Conservation (phyloP, 2,888 invertebrate genomes). For the Nymphalis urticae region DNA sequence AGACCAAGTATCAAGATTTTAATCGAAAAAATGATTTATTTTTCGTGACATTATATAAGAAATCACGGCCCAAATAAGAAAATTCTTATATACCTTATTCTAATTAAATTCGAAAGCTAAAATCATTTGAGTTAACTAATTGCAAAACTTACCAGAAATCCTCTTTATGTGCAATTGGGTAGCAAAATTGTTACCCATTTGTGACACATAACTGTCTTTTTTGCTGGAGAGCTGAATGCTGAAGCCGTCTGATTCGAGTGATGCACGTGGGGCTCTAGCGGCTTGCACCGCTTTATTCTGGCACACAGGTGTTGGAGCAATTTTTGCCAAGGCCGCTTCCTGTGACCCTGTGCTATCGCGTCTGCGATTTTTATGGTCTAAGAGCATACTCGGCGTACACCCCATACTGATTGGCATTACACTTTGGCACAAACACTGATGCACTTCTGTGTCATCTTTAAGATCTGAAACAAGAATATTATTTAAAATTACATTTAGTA, state of each 20-base stretch:
- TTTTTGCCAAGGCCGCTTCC: constrained; percentile 74
- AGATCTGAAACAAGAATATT: constrained; percentile 59
- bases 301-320: constrained; percentile 69
- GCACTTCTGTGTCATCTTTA: constrained; percentile 53
- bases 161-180: constrained; percentile 77
- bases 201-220: constrained; percentile 79
- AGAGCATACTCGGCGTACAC: constrained; percentile 84
- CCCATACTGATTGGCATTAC: constrained; percentile 80
- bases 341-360: constrained; percentile 80
- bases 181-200: constrained; percentile 79
- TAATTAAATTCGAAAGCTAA: too few relatives aligned
- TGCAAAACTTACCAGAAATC: constrained; percentile 72
- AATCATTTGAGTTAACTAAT: background rate
- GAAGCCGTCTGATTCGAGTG: constrained; percentile 76
- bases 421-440: constrained; percentile 72
- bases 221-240: constrained; percentile 77
- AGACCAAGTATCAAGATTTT: too few relatives aligned
- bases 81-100: too few relatives aligned
- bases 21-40: too few relatives aligned
- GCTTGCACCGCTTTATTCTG: constrained; percentile 73
- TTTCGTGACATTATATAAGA: too few relatives aligned
- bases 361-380: constrained; percentile 82
- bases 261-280: constrained; percentile 73
- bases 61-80: too few relatives aligned
- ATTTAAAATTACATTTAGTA: background rate